Evolutionary conservation across 1,140 invertebrate species (phyloP), one percentile per base, ranked within the genome.

Genomic region (Tenebrio molitor): DNA sequence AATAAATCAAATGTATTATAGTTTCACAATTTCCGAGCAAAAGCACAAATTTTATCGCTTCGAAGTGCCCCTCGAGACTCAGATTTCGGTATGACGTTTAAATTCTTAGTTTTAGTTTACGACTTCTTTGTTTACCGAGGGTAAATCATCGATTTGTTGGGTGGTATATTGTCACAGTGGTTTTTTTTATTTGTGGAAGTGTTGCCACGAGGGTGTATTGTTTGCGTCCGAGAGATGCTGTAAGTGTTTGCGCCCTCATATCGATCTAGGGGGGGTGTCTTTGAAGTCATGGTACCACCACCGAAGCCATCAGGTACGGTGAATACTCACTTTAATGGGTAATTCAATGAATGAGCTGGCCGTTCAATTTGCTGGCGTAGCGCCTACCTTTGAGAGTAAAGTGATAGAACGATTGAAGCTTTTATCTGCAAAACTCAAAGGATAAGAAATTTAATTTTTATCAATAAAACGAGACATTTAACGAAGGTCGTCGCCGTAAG

Each of bases 401-500:
- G 64, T 33, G 64, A 67, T 67, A 67, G 42, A 67, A 67, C 64
- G 64, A 67, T 67, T 67, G 64, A 67, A 67, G 64, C 64, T 67
- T 67, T 67, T 67, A 67, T 67, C 64, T 67, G 42, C 64, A 67
- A 67, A 67, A 67, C 64, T 67, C 64, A 67, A 67, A 67, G 64
- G 64, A 67, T 67, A 67, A 67, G 64, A 67, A 67, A 67, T 67
- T 67, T 67, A 67, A 67, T 67, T 67, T 67, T 67, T 67, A 67
- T 67, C 64, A 67, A 42, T 42, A 67, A 67, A 67, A 67, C 42
- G 42, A 33, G 42, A 67, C 64, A 46, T 67, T 67, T 67, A 67
- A 67, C 44, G 64, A 67, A 46, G 42, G 36, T 46, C 25, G 19
- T 46, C 39, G 64, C 21, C 19, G 16, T 16, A 67, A 67, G 36